A percentile compares a stretch with the other conserved stretches of the same genome.
Conservation (phyloP, 2,797 vertebrate genomes). For the Hafferia zeledoni region DNA sequence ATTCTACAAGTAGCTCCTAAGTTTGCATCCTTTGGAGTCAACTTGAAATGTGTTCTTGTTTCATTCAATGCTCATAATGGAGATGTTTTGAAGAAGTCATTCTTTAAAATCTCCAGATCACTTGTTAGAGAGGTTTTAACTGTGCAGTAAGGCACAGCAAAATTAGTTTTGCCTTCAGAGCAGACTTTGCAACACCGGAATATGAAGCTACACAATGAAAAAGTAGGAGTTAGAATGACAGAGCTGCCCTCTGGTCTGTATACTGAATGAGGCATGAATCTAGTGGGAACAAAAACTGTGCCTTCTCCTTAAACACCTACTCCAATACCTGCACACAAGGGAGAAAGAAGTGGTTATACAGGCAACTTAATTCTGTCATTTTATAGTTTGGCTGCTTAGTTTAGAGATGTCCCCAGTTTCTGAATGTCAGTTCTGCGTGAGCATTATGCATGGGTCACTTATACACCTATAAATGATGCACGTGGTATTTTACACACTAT, state of each 20-base stretch:
- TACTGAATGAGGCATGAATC: neutral
- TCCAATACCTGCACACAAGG: neutral
- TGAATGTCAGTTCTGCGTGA: neutral
- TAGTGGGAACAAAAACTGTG: neutral
- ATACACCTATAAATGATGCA: slow-evolving; percentile 55
- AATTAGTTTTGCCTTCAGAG: neutral
- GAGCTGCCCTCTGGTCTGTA: neutral
- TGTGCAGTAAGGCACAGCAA: neutral
- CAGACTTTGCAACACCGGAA: neutral
- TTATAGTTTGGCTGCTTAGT: neutral
- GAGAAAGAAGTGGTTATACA: neutral
- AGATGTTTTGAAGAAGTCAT: neutral
- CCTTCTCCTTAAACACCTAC: neutral
- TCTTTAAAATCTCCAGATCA: neutral
- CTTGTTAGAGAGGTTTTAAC: neutral
- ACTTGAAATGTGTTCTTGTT: neutral
- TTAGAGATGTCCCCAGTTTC: neutral
- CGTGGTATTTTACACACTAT: slow-evolving; percentile 61
- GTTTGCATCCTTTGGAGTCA: neutral
- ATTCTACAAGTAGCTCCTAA: neutral
- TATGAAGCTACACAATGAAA: neutral
- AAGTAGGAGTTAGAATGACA: neutral
- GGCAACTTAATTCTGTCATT: neutral
- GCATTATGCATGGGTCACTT: slow-evolving; percentile 41
- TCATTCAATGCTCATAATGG: neutral